Base-by-base conservation (phyloP, 2,888 invertebrate genomes). In the Drosophila yooni region DNA sequence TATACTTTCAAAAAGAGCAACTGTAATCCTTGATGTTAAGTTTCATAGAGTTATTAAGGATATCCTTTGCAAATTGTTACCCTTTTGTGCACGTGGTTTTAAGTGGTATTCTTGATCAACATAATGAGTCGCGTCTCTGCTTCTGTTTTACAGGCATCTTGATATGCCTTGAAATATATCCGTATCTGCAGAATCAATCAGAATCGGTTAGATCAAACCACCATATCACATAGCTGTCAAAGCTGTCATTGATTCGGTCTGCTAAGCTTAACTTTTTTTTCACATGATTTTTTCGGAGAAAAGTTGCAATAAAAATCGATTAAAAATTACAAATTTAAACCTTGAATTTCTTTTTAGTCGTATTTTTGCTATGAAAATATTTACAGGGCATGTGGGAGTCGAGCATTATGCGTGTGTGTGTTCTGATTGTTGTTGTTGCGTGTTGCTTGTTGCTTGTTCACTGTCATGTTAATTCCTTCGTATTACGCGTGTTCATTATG, bases 401-500 rank as follows among this genome's bases (percentile, higher is more conserved):
- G 36, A 1, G 15, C 11, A 15, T 8, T 11, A 21, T 8, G 3
- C 21, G 34, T 27, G 54, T 27, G 6, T 34, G 53, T 38, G 27
- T 27, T 38, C 13, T 38, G n/a, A 6, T 11, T 29, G 10, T n/a
- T 67, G 27, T 11, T 7, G 18, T 15, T 33, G 3, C 21, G 13
- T 36, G 36, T 36, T 29, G 25, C 36, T 50, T 36, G 21, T 36
- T 61, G 64, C 66, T 87, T 82, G 86, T 88, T 88, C 80, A 86
- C 80, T 88, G 90, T 76, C 89, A 83, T 90, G 89, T 90, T 90
- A 83, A 89, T 83, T 76, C 81, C 72, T 72, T 73, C 70, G 81
- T 86, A 88, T 83, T 86, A 82, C 89, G 79, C 89, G 70, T 88
- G 78, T 90, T 88, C 89, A 88, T 90, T 89, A 88, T 90, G 87